These are phyloP conservation scores for Linyphia triangularis DNA, from an alignment of 2,888 invertebrate species.

Conservation along the genomic window DNA sequence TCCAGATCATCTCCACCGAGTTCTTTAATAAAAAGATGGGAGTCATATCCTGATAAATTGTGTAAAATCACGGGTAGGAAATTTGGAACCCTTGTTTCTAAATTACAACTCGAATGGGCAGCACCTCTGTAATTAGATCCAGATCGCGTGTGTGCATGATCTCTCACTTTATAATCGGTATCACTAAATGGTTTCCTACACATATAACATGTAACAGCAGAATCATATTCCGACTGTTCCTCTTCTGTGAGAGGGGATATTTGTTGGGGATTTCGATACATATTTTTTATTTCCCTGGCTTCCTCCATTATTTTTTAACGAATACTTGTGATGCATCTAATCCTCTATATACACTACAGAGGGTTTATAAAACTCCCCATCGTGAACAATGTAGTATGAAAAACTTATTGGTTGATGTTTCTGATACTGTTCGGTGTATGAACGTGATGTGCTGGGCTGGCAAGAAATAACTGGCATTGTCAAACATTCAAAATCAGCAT, in stretches of 20 bases:
- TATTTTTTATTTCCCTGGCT: neutral
- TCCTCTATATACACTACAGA: conserved; percentile 8
- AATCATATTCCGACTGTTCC: neutral
- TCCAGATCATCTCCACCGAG: conserved; percentile 5
- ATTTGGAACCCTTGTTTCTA: neutral
- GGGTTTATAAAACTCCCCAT: neutral
- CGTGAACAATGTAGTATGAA: neutral
- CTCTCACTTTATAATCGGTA: neutral
- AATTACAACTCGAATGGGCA: neutral
- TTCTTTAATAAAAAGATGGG: conserved; percentile 59
- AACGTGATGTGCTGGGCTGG: neutral
- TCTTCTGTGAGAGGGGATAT: neutral
- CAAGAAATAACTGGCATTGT: neutral
- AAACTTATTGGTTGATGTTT: conserved; percentile 24
- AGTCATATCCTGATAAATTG: conserved; percentile 55
- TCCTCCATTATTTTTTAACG: neutral
- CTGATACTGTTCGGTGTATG: neutral
- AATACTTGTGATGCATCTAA: neutral
- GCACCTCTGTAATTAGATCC: neutral
- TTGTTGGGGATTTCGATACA: neutral
- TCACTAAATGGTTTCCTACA: neutral
- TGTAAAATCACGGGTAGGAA: conserved; percentile 49
- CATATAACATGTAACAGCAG: neutral
- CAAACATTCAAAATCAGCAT: conserved; percentile 13
- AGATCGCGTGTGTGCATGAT: neutral